These are phyloP conservation scores for Aporrectodea caliginosa DNA, from an alignment of 1,140 invertebrate species.

Conservation along the genomic window DNA sequence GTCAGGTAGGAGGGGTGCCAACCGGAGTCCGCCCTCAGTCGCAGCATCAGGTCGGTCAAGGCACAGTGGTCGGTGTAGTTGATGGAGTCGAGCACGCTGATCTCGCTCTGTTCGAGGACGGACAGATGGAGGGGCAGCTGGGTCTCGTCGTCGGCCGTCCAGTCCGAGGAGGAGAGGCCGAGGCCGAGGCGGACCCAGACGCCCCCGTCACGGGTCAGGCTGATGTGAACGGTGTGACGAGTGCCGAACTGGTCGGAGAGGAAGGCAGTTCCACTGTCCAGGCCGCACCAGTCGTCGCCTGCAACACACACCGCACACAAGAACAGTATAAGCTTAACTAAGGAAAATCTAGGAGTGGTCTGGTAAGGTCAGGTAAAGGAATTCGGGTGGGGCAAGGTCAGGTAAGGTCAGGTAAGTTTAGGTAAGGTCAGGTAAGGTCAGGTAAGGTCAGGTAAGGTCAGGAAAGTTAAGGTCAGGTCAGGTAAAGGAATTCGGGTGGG, in stretches of 20 bases:
- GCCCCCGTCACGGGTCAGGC: slow-evolving; percentile 25
- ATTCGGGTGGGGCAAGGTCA: background rate
- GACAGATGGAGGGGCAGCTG: background rate
- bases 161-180: slow-evolving; percentile 9
- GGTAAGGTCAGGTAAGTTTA: background rate
- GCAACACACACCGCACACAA: too few relatives aligned
- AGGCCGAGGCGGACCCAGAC: slow-evolving; percentile 26
- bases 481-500: too few relatives aligned
- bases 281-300: slow-evolving; percentile 29
- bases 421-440: too few relatives aligned
- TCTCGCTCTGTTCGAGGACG: slow-evolving; percentile 6
- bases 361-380: background rate
- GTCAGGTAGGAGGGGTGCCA: slow-evolving; percentile 33
- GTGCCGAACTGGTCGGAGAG: slow-evolving; percentile 20
- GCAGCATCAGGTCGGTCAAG: slow-evolving; percentile 26
- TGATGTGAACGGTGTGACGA: slow-evolving; percentile 27
- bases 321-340: background rate
- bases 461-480: too few relatives aligned
- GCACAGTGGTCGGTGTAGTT: slow-evolving; percentile 30
- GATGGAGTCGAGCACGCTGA: slow-evolving; percentile 22
- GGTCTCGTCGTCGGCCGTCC: slow-evolving; percentile 8
- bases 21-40: slow-evolving; percentile 8
- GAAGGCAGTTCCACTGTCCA: slow-evolving; percentile 25
- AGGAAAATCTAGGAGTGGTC: background rate
- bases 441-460: too few relatives aligned